A percentile compares a stretch with the other conserved stretches of the same genome.
Evolutionary conservation across 1,140 invertebrate genomes (phyloP).

Genomic region (Papilio xuthus): DNA sequence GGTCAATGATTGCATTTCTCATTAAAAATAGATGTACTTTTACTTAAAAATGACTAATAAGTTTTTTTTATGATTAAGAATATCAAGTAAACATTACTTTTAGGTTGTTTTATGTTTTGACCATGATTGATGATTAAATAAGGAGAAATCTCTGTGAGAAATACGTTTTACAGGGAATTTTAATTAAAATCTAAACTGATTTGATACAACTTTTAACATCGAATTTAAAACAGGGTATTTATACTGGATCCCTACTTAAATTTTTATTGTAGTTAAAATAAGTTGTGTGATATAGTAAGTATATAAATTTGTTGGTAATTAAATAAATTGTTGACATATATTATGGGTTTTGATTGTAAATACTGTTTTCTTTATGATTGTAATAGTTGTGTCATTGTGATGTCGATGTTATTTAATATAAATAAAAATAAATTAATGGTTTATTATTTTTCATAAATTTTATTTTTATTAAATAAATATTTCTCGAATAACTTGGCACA

Average conservation of each 20-base stretch:
- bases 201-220: background rate
- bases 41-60: background rate
- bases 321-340: conserved; percentile 19
- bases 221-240: background rate
- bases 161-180: background rate
- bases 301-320: conserved; percentile 25
- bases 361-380: conserved; percentile 24
- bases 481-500: background rate
- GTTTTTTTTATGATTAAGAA: conserved; percentile 8
- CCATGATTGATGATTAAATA: background rate
- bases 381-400: conserved; percentile 40
- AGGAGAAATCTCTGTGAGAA: conserved; percentile 1
- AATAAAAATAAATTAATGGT: conserved; percentile 33
- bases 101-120: background rate
- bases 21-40: conserved; percentile 10
- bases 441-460: conserved; percentile 18
- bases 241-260: background rate
- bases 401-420: conserved; percentile 37
- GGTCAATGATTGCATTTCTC: conserved; percentile 4
- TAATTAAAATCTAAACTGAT: background rate
- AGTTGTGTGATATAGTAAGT: background rate
- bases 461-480: conserved; percentile 5
- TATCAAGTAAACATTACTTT: background rate
- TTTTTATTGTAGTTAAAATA: conserved; percentile 21
- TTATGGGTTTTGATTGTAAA: conserved; percentile 41